These are phyloP conservation scores for Lota lota DNA, from an alignment of 2,113 vertebrate genomes.

Conservation along the genomic window DNA sequence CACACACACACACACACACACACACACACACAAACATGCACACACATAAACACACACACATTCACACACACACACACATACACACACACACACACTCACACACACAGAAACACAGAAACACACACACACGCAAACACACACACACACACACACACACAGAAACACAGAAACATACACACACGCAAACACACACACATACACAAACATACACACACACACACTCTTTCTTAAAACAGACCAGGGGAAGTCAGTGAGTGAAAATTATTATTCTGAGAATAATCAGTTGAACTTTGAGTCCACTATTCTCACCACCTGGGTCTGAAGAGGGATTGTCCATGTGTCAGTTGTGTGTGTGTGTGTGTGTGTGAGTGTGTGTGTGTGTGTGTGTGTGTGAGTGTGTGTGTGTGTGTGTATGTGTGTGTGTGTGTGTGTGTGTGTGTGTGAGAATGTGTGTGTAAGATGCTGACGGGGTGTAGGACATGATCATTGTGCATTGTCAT, in stretches of 20 bases:
- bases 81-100: not conserved
- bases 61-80: not conserved
- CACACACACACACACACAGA: not conserved
- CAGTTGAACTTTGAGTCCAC: no score
- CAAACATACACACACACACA: not conserved
- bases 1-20: not conserved
- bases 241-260: no score
- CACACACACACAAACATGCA: not conserved
- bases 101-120: not conserved
- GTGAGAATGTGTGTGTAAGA: constrained; percentile 3
- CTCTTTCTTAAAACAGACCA: no score
- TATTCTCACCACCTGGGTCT: no score
- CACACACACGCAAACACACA: not conserved
- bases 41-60: constrained; percentile 4
- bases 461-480: not conserved
- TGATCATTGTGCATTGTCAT: constrained; percentile 5
- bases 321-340: no score
- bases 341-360: not conserved
- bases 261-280: no score
- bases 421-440: not conserved
- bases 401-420: not conserved
- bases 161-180: not conserved
- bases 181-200: not conserved
- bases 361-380: not conserved
- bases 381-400: not conserved